Evolutionary conservation across 30 jellyfish, hydroid and myxozoan genomes (phyloP), one percentile per base, ranked within the genome.

Genomic region (Chrysaora quinquecirrha): DNA sequence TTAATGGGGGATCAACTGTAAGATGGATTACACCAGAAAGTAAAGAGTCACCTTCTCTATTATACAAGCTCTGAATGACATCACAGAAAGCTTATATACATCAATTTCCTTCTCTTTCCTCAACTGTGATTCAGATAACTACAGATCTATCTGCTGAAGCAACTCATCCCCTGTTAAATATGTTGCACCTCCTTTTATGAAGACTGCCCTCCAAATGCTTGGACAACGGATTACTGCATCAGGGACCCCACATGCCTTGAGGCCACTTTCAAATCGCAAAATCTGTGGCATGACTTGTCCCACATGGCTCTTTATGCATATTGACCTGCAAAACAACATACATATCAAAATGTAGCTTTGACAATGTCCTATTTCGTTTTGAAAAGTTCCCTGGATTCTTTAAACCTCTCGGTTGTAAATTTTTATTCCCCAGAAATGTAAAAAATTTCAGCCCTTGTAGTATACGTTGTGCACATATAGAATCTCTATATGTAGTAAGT

Each of bases 241-340:
- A 43, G 16, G 58, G 58, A 43, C 58, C 58, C 58, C 58, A 43
- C 58, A 43, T 43, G 58, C 58, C 58, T 43, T 43, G 58, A 43
- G 58, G 58, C 58, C 58, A 43, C 58, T 43, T 43, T 43, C 58
- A 9, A 43, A 43, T 43, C 16, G 58, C 58, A 43, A 43, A 43
- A 43, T 43, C 58, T 43, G 58, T 16, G 58, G 58, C 58, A 43
- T 43, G 58, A 43, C 58, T 43, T 43, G 58, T 9, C 58, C 58
- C 12, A 43, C 9, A 43, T 43, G 58, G 58, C 58, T 43, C 16
- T 43, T 43, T 16, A 43, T 43, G 58, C 58, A 43, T 43, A 43
- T 43, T 43, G 58, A 43, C 58, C 58, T 43, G 58, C 58, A 43
- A 43, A 43, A 43, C 58, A 43, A 43, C 58, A 43, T 16, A 43